Percentiles rank a stretch among this genome's conserved stretches.
Evolutionary conservation across 2,888 invertebrate species (phyloP).

Genomic region (Pandemis corylana): DNA sequence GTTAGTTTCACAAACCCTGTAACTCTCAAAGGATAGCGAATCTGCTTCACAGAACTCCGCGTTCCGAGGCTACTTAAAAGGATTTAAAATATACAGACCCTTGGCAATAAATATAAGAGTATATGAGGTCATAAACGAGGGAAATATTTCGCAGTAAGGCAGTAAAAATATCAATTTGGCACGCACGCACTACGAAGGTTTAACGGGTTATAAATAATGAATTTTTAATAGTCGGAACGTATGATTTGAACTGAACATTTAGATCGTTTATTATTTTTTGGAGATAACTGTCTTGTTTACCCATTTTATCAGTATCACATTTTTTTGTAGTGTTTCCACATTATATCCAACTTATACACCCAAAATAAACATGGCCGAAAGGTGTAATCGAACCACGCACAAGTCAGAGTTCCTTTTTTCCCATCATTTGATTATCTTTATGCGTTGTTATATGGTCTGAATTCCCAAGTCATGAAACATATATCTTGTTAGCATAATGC

Average conservation of each 20-base stretch:
- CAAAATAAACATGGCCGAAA: background rate
- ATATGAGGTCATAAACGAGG: constrained; percentile 6
- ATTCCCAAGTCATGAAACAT: too few relatives aligned
- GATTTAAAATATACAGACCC: constrained; percentile 1
- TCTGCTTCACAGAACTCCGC: background rate
- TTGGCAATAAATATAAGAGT: constrained; percentile 7
- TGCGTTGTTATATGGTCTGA: background rate
- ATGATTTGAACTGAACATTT: background rate
- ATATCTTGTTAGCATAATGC: background rate
- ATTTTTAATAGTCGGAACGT: background rate
- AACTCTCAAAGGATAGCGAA: background rate
- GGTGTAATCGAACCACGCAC: background rate
- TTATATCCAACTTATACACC: background rate
- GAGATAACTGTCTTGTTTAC: too few relatives aligned
- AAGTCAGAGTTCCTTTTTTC: background rate
- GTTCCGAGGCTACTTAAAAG: background rate
- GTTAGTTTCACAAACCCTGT: too few relatives aligned
- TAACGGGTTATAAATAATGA: constrained; percentile 6
- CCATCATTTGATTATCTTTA: background rate
- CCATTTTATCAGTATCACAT: too few relatives aligned
- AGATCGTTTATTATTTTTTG: background rate
- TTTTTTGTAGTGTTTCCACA: too few relatives aligned
- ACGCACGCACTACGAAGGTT: constrained; percentile 5
- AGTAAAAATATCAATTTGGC: constrained; percentile 18
- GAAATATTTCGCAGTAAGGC: constrained; percentile 3